phyloP scores from a whole-genome alignment of 2,888 invertebrate genomes.

The Rhagonycha fulva region DNA sequence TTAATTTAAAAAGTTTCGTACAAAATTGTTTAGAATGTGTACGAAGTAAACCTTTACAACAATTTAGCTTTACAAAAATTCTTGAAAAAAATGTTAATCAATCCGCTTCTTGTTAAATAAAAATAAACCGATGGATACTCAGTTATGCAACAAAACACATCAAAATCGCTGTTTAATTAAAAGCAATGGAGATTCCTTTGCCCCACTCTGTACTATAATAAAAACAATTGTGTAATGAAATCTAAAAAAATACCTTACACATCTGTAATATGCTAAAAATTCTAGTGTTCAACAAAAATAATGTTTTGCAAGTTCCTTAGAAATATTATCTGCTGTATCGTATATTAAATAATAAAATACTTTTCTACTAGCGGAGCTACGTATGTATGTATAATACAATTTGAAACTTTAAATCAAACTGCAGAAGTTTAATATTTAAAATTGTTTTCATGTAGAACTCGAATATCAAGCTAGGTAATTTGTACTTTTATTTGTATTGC shows the following conservation, averaged over 20 bases:
- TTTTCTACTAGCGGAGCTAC: neutral
- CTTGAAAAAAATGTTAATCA: neutral
- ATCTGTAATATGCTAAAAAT: neutral
- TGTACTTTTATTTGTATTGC: neutral
- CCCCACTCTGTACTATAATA: neutral
- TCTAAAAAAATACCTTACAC: neutral
- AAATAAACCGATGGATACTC: neutral
- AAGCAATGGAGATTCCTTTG: neutral
- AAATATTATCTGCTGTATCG: neutral
- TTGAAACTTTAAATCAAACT: neutral
- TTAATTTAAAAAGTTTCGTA: neutral
- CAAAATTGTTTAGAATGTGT: neutral
- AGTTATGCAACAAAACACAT: neutral
- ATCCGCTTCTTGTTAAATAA: neutral
- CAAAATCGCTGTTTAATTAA: neutral
- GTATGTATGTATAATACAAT: neutral
- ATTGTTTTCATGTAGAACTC: neutral
- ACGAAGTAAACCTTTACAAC: neutral
- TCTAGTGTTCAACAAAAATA: neutral
- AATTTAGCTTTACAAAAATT: neutral
- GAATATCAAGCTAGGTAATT: neutral
- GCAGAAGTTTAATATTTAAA: neutral
- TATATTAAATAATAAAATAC: neutral
- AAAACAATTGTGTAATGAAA: neutral
- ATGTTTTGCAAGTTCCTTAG: neutral